Percentiles rank a stretch among this genome's conserved stretches.
These are phyloP conservation scores for Anabacerthia variegaticeps DNA, from an alignment of 2,797 vertebrate species.

Conservation along the genomic window DNA sequence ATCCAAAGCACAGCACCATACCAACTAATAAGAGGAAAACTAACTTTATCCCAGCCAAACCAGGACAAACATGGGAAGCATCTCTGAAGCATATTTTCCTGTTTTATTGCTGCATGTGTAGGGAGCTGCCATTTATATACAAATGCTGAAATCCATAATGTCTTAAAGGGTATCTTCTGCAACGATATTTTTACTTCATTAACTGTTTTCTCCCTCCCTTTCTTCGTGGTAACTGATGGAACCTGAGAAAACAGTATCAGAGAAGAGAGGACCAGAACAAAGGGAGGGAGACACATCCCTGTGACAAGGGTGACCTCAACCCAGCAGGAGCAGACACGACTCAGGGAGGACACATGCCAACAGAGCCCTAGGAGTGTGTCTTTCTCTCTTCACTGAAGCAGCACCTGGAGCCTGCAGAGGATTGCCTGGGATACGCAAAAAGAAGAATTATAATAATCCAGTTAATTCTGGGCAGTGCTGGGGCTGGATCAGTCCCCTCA, in stretches of 20 bases:
- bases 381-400: not conserved
- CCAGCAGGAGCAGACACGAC: not conserved
- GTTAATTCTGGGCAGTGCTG: not conserved
- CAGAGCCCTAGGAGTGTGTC: not conserved
- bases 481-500: too few species aligned
- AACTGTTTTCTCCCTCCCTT: not conserved
- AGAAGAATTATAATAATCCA: not conserved
- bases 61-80: not conserved
- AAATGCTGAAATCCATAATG: not conserved
- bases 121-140: not conserved
- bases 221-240: slow-evolving; percentile 77
- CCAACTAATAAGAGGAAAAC: not conserved
- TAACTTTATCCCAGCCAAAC: not conserved
- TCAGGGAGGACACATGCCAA: accelerated
- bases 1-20: not conserved
- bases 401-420: not conserved
- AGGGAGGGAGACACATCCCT: not conserved
- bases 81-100: too few species aligned
- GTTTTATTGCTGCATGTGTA: not conserved
- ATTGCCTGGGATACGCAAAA: not conserved
- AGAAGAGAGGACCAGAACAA: slow-evolving; percentile 79
- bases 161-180: too few species aligned
- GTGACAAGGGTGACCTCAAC: not conserved
- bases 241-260: slow-evolving; percentile 85
- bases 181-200: too few species aligned